Evolutionary conservation across 2,888 invertebrate species (phyloP).

Genomic region (Rapana venosa): DNA sequence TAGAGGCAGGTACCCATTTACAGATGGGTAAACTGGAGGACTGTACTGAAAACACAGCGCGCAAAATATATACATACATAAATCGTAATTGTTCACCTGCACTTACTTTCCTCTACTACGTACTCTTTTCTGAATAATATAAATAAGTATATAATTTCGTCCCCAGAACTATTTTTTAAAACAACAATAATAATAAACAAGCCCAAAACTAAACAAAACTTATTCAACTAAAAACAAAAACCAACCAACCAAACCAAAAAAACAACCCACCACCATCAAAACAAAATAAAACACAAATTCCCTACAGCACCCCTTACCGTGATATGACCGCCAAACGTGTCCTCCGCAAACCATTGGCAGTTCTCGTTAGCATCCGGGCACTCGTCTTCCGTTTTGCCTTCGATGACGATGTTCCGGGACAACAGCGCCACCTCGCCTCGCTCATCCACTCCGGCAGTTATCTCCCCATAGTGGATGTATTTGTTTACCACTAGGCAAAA

Average conservation of each 20-base stretch:
- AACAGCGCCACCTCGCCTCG: constrained; percentile 65
- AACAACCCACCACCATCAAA: not conserved
- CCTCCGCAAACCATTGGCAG: constrained; percentile 53
- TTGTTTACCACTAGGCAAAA: constrained; percentile 47
- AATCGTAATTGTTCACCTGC: too few relatives aligned
- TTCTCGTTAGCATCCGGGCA: constrained; percentile 57
- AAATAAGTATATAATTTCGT: too few relatives aligned
- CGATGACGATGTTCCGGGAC: constrained; percentile 61
- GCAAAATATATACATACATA: too few relatives aligned
- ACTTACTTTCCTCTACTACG: too few relatives aligned
- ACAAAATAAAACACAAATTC: not conserved
- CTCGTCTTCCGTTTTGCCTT: constrained; percentile 56
- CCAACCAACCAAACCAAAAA: not conserved
- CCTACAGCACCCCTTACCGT: constrained; percentile 52
- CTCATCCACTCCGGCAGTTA: constrained; percentile 61
- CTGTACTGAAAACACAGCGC: too few relatives aligned
- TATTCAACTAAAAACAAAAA: not conserved
- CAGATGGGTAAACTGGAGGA: too few relatives aligned
- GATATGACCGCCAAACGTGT: constrained; percentile 67
- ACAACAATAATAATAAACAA: not conserved
- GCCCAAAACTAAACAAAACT: not conserved
- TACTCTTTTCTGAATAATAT: too few relatives aligned
- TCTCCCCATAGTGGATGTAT: constrained; percentile 60
- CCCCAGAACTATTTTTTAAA: too few relatives aligned
- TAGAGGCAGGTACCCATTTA: too few relatives aligned